Conservation (phyloP, 1,140 invertebrate genomes). For the Asobara japonica region DNA sequence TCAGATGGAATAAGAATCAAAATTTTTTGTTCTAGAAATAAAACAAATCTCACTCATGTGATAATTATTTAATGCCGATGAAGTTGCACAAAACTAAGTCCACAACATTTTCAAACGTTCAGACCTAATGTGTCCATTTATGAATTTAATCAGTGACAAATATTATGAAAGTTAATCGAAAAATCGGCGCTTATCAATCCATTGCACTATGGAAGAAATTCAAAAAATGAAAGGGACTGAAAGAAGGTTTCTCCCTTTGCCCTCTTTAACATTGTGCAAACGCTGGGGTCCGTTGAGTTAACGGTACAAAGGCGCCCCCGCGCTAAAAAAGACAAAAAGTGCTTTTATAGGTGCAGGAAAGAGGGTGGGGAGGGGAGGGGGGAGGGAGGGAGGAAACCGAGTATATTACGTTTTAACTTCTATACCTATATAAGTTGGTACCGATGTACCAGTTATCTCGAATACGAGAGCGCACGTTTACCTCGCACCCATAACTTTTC, state of each 20-base stretch:
- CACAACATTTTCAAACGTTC: no score
- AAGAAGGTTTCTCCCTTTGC: not conserved
- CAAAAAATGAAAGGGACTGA: not conserved
- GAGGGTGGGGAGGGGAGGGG: not conserved
- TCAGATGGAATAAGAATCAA: no score
- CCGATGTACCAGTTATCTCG: slow-evolving; percentile 6
- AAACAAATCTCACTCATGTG: no score
- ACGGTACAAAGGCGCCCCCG: slow-evolving; percentile 1
- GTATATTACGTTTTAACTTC: slow-evolving; percentile 7
- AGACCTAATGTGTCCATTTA: no score
- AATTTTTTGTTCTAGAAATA: no score
- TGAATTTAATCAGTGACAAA: no score
- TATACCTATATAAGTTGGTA: slow-evolving; percentile 11
- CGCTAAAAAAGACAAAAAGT: slow-evolving; percentile 5
- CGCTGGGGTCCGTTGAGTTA: not conserved
- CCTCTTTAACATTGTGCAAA: not conserved
- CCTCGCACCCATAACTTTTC: slow-evolving; percentile 7
- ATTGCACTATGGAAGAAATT: not conserved
- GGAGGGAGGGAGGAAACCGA: not conserved
- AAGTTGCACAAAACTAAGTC: no score
- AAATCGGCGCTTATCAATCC: no score
- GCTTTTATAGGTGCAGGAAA: not conserved
- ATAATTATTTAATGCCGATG: no score
- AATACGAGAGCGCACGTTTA: slow-evolving; percentile 15
- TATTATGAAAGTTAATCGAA: no score